Evolutionary conservation across 2,113 vertebrate species (phyloP).

Genomic region (Notarius lentiginosus): DNA sequence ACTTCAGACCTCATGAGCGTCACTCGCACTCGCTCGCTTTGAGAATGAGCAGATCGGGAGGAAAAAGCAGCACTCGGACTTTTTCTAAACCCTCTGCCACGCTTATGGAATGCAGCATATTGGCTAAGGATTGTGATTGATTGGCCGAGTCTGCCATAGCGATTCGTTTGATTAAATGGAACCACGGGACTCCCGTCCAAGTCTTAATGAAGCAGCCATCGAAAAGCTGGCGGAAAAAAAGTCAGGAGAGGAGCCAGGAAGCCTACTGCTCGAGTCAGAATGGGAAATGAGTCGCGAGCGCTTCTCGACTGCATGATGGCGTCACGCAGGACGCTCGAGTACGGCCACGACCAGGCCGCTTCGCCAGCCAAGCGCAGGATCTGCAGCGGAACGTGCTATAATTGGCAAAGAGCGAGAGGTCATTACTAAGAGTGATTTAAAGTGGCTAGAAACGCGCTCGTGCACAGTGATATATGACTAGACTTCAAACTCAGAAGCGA

Average conservation of each 20-base stretch:
- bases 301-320: background rate
- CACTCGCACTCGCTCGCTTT: background rate
- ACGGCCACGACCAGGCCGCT: background rate
- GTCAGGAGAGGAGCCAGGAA: conserved; percentile 56
- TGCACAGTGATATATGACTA: background rate
- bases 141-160: conserved; percentile 73
- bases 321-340: background rate
- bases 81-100: conserved; percentile 65
- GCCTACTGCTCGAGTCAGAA: conserved; percentile 43
- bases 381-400: conserved; percentile 4
- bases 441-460: background rate
- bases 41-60: background rate
- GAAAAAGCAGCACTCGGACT: conserved; percentile 63
- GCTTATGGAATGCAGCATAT: conserved; percentile 73
- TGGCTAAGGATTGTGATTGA: conserved; percentile 79
- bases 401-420: conserved; percentile 15
- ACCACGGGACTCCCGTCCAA: conserved; percentile 71
- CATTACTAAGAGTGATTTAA: conserved; percentile 10
- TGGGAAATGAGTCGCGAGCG: conserved; percentile 5
- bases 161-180: conserved; percentile 77
- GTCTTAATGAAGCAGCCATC: conserved; percentile 75
- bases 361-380: background rate
- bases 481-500: no score
- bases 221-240: conserved; percentile 60
- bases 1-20: background rate